Conservation (phyloP, 2,797 vertebrate genomes). For the Scolopax rusticola region DNA sequence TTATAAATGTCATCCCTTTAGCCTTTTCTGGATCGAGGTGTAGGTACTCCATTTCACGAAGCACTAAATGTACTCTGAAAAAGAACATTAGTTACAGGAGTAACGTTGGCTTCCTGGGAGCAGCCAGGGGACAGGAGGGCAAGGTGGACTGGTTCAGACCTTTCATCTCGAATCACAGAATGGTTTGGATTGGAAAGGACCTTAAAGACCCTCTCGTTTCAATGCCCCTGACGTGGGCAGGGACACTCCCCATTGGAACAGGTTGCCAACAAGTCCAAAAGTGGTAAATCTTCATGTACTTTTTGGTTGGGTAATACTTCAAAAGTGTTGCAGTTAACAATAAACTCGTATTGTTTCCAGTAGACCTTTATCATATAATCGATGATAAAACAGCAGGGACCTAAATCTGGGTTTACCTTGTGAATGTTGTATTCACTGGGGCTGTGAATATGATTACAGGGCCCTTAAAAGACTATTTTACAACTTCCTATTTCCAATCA, state of each 20-base stretch:
- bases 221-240: neutral
- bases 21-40: neutral
- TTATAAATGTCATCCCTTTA: constrained; percentile 36
- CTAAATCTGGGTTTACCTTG: neutral
- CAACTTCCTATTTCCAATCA: neutral
- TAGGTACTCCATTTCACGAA: neutral
- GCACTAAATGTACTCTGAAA: neutral
- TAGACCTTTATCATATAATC: neutral
- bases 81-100: neutral
- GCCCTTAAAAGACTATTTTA: neutral
- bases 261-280: neutral
- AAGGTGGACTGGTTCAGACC: neutral
- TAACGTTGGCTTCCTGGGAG: neutral
- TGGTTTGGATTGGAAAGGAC: neutral
- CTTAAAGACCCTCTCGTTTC: neutral
- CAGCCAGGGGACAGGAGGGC: neutral
- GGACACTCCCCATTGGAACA: neutral
- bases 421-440: neutral
- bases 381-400: neutral
- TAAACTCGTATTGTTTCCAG: neutral
- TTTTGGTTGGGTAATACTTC: neutral
- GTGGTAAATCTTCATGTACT: neutral
- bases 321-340: neutral
- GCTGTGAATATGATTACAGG: neutral
- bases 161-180: neutral